A percentile compares a stretch with the other conserved stretches of the same genome.
phyloP scores from a whole-genome alignment of 1,140 invertebrate genomes.

The Laupala kohalensis region DNA sequence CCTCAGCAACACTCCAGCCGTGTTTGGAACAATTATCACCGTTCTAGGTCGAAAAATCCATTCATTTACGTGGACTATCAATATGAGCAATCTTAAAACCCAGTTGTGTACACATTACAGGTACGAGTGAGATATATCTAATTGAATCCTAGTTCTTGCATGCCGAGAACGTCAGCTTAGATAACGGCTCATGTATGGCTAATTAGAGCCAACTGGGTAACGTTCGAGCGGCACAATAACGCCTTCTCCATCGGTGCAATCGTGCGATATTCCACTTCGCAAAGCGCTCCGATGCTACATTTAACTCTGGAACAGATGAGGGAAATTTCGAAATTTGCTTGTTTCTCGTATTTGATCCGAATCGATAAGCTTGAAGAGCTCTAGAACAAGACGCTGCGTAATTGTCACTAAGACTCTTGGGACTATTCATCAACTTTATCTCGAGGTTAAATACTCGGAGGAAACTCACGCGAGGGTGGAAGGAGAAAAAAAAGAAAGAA shows the following conservation, averaged over 20 bases:
- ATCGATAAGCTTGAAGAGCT: neutral
- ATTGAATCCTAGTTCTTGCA: neutral
- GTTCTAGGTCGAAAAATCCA: neutral
- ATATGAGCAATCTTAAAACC: neutral
- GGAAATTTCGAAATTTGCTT: neutral
- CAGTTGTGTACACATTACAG: neutral
- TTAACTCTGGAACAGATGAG: neutral
- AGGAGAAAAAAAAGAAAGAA: too few species aligned
- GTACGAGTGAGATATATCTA: neutral
- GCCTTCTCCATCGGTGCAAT: neutral
- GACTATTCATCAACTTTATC: neutral
- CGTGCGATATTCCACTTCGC: neutral
- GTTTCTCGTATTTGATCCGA: neutral
- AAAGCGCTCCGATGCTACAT: neutral
- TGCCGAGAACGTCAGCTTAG: neutral
- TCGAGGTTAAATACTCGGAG: neutral
- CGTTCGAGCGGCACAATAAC: neutral
- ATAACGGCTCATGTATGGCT: neutral
- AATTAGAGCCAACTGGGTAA: neutral
- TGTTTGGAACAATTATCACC: neutral
- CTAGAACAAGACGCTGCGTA: neutral
- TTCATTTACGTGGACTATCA: neutral
- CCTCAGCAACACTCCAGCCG: neutral
- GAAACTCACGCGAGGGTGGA: too few species aligned
- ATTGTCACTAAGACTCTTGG: neutral